These are phyloP conservation scores for Neoaliturus tenellus DNA, from an alignment of 2,888 invertebrate genomes.

Conservation along the genomic window DNA sequence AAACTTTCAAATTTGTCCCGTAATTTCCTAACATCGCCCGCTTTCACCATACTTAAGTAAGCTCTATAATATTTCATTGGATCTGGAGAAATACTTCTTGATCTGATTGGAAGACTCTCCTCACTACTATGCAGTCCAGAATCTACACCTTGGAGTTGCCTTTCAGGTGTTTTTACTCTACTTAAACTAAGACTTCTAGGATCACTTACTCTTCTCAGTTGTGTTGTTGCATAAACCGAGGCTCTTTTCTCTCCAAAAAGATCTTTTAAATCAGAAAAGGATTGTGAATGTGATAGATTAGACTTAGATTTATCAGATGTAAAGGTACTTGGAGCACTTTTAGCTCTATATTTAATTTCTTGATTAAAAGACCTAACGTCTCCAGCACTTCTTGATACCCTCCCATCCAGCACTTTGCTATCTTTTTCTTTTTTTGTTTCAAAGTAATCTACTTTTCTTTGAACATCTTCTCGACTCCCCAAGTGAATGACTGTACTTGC, in stretches of 20 bases:
- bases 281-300: slow-evolving; percentile 75
- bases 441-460: slow-evolving; percentile 47
- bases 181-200: slow-evolving; percentile 66
- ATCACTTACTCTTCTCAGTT: slow-evolving; percentile 76
- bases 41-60: slow-evolving; percentile 82
- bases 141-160: background rate
- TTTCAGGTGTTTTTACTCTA: background rate
- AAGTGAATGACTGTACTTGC: slow-evolving; percentile 68
- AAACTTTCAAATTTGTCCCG: slow-evolving; percentile 86
- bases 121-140: slow-evolving; percentile 64
- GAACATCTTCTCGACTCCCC: slow-evolving; percentile 61
- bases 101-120: slow-evolving; percentile 68
- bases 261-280: slow-evolving; percentile 86
- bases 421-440: slow-evolving; percentile 58
- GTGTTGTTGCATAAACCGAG: slow-evolving; percentile 62
- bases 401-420: slow-evolving; percentile 33
- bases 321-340: slow-evolving; percentile 59
- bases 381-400: slow-evolving; percentile 56
- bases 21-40: slow-evolving; percentile 87
- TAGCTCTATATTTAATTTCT: slow-evolving; percentile 55
- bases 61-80: slow-evolving; percentile 82
- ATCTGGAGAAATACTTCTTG: slow-evolving; percentile 75
- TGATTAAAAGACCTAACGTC: slow-evolving; percentile 50
- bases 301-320: slow-evolving; percentile 70
- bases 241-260: slow-evolving; percentile 85